Percentiles rank a stretch among this genome's conserved stretches.
These are phyloP conservation scores for Spermophilus dauricus DNA, from an alignment of 2,113 vertebrate genomes.

Conservation along the genomic window DNA sequence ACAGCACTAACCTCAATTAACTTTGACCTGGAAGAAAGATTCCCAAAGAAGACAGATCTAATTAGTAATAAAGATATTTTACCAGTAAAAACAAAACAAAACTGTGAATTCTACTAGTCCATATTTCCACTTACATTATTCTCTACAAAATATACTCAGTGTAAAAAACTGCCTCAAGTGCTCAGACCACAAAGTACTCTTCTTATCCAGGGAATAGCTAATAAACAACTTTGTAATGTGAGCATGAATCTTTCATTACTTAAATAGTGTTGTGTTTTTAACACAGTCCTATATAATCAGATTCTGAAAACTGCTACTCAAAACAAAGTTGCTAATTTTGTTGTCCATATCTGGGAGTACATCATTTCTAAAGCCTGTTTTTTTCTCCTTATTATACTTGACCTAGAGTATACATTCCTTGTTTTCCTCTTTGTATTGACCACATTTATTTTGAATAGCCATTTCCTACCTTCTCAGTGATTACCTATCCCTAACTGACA, in stretches of 20 bases:
- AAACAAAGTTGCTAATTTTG: conserved; percentile 53
- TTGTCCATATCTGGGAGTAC: not conserved
- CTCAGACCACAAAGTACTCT: conserved; percentile 54
- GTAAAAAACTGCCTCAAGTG: conserved; percentile 40
- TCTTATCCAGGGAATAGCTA: not conserved
- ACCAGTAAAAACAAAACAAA: not conserved
- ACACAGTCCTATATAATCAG: conserved; percentile 26
- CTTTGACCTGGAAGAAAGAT: conserved; percentile 91
- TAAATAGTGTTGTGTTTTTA: not conserved
- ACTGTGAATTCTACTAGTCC: not conserved
- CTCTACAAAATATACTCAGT: conserved; percentile 40
- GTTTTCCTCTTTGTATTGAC: conserved; percentile 10
- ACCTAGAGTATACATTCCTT: not conserved
- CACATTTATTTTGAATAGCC: conserved; percentile 40
- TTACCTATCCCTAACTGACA: not conserved
- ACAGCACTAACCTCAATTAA: conserved; percentile 95
- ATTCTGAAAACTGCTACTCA: conserved; percentile 48
- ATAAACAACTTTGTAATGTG: not conserved
- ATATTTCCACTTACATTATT: not conserved
- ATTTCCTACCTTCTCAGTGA: conserved; percentile 25
- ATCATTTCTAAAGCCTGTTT: conserved; percentile 31
- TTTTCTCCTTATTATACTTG: not conserved
- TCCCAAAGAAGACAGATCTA: conserved; percentile 58
- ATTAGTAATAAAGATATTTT: conserved; percentile 64
- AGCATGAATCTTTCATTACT: not conserved